Base-by-base conservation (phyloP, 2,113 vertebrate species). In the Alosa alosa region DNA sequence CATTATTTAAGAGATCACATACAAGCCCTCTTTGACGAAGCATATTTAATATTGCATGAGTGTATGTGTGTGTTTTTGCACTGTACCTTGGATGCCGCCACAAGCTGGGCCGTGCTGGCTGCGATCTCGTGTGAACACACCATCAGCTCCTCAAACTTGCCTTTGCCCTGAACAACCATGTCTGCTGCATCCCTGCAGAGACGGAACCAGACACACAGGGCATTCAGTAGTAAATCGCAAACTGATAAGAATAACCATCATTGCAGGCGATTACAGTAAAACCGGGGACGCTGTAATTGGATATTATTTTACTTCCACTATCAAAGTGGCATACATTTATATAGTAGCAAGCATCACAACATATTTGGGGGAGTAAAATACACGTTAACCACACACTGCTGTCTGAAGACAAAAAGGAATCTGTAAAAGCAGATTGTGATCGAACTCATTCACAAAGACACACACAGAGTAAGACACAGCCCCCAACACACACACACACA, bases 101-200 rank as follows among this genome's bases (percentile, higher is more conserved):
- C 98, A 0, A 99, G 96, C 89, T 99, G 98, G 0, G 98, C 98
- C 0, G 98, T 99, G 92, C 98, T 99, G 82, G 97, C 98, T 0
- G 98, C 97, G 0, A 99, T 99, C 94, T 99, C 98, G 36, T 95
- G 97, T 0, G 98, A 99, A 90, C 97, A 99, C 81, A 99, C 98
- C 96, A 99, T 97, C 60, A 99, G 92, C 92, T 99, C 97, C 94
- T 99, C 98, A 0, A 97, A 99, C 31, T 98, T 99, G 84, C 98
- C 98, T 89, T 96, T 96, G 49, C 97, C 98, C 93, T 98, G 97
- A 31, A 99, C 96, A 90, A 98, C 96, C 89, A 97, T 93, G 87
- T 99, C 98, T 0, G 98, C 98, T 8, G 98, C 98, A 0, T 99
- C 98, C 0, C 98, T 99, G 91, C 0, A 88, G 85, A 0, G 93